A percentile compares a stretch with the other conserved stretches of the same genome.
Conservation (phyloP, 2,797 vertebrate genomes). For the Tympanoctomys barrerae region DNA sequence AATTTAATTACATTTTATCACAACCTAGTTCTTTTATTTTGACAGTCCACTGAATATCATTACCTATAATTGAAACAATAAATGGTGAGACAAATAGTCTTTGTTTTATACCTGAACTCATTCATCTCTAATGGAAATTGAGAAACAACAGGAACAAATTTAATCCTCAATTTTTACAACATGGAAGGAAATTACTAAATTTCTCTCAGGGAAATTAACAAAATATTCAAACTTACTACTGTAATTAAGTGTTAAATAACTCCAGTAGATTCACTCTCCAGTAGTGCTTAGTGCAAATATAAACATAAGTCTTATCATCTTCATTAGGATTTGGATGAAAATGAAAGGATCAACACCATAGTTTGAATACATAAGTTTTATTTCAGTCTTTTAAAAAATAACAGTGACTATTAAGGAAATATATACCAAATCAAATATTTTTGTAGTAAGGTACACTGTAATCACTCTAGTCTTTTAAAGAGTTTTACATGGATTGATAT, state of each 20-base stretch:
- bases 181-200: neutral
- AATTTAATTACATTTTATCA: neutral
- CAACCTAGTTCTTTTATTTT: neutral
- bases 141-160: neutral
- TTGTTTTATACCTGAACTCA: neutral
- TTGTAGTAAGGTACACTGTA: neutral
- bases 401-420: neutral
- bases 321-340: neutral
- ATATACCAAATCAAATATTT: neutral
- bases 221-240: neutral
- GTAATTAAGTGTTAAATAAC: neutral
- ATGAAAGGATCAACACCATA: neutral
- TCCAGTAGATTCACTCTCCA: neutral
- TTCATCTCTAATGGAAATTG: neutral
- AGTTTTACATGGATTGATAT: too few species aligned
- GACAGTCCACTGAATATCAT: neutral
- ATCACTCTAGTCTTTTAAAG: neutral
- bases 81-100: neutral
- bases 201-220: neutral
- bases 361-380: neutral
- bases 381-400: neutral
- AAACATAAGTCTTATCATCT: neutral
- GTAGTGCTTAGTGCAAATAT: neutral
- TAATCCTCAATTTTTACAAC: neutral
- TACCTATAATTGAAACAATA: neutral